Evolutionary conservation across 2,888 invertebrate genomes (phyloP).

Genomic region (Drosophila phalerata): DNA sequence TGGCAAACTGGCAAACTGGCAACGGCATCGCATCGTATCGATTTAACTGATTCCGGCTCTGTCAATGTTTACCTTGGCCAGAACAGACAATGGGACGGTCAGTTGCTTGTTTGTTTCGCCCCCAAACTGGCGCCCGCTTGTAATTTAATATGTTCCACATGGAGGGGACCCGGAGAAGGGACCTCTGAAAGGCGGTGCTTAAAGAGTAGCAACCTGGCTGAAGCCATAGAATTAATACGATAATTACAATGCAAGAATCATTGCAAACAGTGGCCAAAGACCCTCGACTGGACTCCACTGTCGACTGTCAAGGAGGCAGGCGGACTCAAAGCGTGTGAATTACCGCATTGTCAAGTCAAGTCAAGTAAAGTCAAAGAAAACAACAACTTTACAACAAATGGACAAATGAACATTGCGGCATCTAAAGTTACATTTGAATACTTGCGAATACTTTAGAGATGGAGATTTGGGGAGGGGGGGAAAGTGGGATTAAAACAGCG

Average conservation of each 20-base stretch:
- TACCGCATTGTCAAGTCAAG: constrained; percentile 53
- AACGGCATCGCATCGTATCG: constrained; percentile 25
- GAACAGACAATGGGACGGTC: constrained; percentile 19
- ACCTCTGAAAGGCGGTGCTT: neutral
- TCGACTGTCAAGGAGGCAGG: constrained; percentile 15
- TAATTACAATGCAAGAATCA: constrained; percentile 78
- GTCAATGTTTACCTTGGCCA: constrained; percentile 28
- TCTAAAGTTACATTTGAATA: constrained; percentile 46
- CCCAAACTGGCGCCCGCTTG: constrained; percentile 57
- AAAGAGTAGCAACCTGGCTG: constrained; percentile 36
- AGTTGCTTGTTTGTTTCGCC: constrained; percentile 8
- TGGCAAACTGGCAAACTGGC: constrained; percentile 17
- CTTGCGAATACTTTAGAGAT: neutral
- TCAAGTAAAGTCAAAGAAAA: constrained; percentile 41
- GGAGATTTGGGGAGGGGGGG: neutral
- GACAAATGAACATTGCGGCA: constrained; percentile 44
- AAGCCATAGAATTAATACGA: constrained; percentile 80
- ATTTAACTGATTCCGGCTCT: constrained; percentile 26
- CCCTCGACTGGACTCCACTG: constrained; percentile 9
- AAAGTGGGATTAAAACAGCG: constrained; percentile 42
- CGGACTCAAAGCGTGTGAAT: constrained; percentile 62
- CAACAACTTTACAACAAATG: constrained; percentile 24
- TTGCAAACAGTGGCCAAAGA: constrained; percentile 48
- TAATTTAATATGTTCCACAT: constrained; percentile 57
- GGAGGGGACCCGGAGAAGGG: neutral